Evolutionary conservation across 2,797 vertebrate species (phyloP), one percentile per base, ranked within the genome.

Genomic region (Semotilus atromaculatus): DNA sequence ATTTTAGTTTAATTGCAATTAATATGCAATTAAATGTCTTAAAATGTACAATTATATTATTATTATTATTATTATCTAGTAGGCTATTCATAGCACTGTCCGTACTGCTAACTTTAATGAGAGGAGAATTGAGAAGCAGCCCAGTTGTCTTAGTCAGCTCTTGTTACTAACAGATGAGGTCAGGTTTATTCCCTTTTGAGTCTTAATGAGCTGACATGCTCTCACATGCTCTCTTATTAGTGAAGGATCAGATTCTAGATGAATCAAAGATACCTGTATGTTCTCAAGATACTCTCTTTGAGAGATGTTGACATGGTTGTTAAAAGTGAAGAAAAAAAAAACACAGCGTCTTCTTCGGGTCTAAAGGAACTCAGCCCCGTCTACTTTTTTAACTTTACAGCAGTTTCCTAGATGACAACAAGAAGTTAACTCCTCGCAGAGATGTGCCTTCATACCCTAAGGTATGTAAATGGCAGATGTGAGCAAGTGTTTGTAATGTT

Each of bases 371-470:
- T 84, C 29, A 72, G 16, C 21, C 40, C 5, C 10, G 0, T 62
- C 29, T 93, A 55, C 88, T 96, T 94, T 89, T 91, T 88, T 31
- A 77, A 45, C 10, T 82, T 85, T 95, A 90, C 90, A 97, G 96
- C 85, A 96, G 93, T 86, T 97, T 96, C 86, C 86, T 95, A 90
- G 96, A 97, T 10, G 96, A 96, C 82, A 94, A 90, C 90, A 97
- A 95, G 93, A 97, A 96, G 93, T 84, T 94, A 48, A 96, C 93
- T 5, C 96, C 96, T 13, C 91, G 91, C 1, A 92, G 97, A 31
- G 97, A 98, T 55, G 95, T 98, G 0, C 96, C 96, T 23, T 92
- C 96, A 8, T 98, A 97, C 77, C 96, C 97, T 76, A 99, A 98
- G 96, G 97, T 99, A 92, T 18, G 45, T 48, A 92, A 91, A 51